Evolutionary conservation across 2,888 invertebrate species (phyloP), one percentile per base, ranked within the genome.

Genomic region (Diachrysia chrysitis): DNA sequence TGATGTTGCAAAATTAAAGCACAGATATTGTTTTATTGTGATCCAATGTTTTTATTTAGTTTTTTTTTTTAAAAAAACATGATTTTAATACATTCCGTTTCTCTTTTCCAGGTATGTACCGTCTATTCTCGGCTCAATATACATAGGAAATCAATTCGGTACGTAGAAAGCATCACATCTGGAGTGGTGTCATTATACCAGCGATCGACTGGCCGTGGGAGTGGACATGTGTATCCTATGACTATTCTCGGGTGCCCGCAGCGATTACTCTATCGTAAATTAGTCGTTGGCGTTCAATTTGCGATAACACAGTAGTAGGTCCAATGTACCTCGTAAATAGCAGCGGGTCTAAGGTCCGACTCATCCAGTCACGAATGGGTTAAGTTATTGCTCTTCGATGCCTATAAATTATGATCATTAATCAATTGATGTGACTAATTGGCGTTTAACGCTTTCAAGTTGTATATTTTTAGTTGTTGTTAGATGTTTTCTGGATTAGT

Each of bases 61-160:
- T 14, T 21, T 19, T 19, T 17, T 48, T 7, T 21, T 19, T 4
- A 9, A 48, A n/a, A 51, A 51, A 21, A 21, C 21, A 21, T 51
- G 12, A 21, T 19, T 10, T 51, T 51, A 51, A 51, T 51, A 17
- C 19, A 51, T 3, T 68, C 66, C 69, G 70, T 67, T 65, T 79
- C 66, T 85, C 75, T 86, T 80, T 89, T 90, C 19, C 90, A 90
- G 90, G 90, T 91, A 91, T 72, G 90, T 71, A 69, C 65, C 61
- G 51, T 56, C 54, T 57, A 62, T 70, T 63, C 35, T 61, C 62
- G 16, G 42, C 51, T 29, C 64, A 55, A 74, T 7, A 32, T 59
- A 42, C 48, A 66, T 61, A 69, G 58, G 61, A 61, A 75, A 78
- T 65, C 66, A 77, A 67, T 77, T 77, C 32, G 80, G 84, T 84